Evolutionary conservation across 2,113 vertebrate species (phyloP), one percentile per base, ranked within the genome.

Genomic region (Antigone vipio): DNA sequence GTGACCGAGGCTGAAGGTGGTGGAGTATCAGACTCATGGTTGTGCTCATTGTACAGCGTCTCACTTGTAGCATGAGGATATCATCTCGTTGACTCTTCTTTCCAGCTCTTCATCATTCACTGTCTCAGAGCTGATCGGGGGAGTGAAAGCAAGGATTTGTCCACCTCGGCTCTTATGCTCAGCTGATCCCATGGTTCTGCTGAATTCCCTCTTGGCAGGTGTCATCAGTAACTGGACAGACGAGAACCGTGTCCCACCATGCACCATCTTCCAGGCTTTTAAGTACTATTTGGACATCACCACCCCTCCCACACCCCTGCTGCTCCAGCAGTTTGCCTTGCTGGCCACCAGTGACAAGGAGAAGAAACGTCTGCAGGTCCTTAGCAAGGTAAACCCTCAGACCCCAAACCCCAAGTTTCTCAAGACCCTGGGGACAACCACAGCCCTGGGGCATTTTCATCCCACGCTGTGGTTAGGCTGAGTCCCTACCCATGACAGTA

Each of bases 231-330:
- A 99, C 97, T 99, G 99, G 99, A 99, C 98, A 1, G 98, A 99
- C 0, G 99, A 99, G 97, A 98, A 82, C 58, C 99, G 99, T 35
- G 98, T 99, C 91, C 99, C 99, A 5, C 99, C 99, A 17, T 99
- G 99, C 97, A 99, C 99, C 97, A 98, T 99, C 96, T 98, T 98
- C 97, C 99, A 99, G 97, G 99, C 99, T 58, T 99, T 99, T 96
- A 99, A 99, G 96, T 99, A 99, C 97, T 99, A 99, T 95, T 97
- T 99, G 98, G 99, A 99, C 94, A 99, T 99, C 98, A 99, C 99
- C 66, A 99, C 99, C 1, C 99, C 99, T 5, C 99, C 99, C 3
- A 99, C 98, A 1, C 99, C 99, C 0, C 96, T 99, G 87, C 98
- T 99, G 84, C 98, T 99, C 88, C 99, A 99, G 96, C 99, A 99